phyloP scores from a whole-genome alignment of 2,888 invertebrate genomes.

The Vanessa cardui region DNA sequence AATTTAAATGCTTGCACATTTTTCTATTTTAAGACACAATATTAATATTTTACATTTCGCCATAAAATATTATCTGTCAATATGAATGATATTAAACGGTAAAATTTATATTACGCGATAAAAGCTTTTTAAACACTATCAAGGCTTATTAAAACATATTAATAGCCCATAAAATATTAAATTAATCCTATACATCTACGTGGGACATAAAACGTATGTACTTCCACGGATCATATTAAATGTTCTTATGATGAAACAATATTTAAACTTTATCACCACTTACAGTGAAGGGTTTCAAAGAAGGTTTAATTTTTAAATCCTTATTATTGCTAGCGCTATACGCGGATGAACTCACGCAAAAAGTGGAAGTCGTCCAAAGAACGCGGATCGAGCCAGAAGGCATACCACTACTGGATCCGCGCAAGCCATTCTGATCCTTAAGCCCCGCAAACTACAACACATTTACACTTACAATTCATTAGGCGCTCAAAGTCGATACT shows the following conservation, averaged over 20 bases:
- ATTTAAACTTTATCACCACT: not conserved
- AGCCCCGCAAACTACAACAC: constrained; percentile 54
- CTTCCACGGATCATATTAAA: not conserved
- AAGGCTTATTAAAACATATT: constrained; percentile 4
- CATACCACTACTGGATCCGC: constrained; percentile 47
- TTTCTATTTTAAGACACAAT: no score
- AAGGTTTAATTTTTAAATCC: constrained; percentile 63
- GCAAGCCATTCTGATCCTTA: constrained; percentile 65
- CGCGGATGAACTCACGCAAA: constrained; percentile 73
- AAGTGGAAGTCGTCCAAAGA: constrained; percentile 76
- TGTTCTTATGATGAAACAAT: no score
- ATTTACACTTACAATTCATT: constrained; percentile 57
- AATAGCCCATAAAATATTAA: constrained; percentile 7
- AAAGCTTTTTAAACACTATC: not conserved
- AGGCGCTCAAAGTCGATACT: constrained; percentile 60
- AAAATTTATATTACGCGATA: no score
- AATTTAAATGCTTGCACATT: no score
- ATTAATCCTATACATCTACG: not conserved
- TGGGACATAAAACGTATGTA: not conserved
- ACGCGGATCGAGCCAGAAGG: constrained; percentile 73
- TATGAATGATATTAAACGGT: no score
- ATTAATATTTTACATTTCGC: no score
- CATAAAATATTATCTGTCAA: no score
- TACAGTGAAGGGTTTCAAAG: constrained; percentile 23
- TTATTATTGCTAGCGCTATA: constrained; percentile 69